Percentiles rank a stretch among this genome's conserved stretches.
phyloP scores from a whole-genome alignment of 2,888 invertebrate genomes.

The Toxonevra muliebris region DNA sequence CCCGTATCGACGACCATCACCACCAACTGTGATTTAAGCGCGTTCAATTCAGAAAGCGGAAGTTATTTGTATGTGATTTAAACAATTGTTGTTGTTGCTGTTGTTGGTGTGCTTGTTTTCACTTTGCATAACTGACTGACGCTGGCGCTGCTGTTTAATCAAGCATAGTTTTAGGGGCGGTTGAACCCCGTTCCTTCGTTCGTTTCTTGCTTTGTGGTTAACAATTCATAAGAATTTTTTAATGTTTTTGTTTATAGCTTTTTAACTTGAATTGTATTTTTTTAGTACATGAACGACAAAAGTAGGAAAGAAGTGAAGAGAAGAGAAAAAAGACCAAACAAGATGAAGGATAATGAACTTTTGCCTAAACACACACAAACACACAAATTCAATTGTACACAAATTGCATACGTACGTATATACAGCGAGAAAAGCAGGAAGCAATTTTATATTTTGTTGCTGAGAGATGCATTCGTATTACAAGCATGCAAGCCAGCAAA shows the following conservation, averaged over 20 bases:
- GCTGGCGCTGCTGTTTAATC: not conserved
- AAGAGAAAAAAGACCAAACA: not conserved
- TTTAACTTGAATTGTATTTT: not conserved
- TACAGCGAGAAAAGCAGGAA: not conserved
- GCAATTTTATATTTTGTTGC: not conserved
- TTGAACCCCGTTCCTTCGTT: conserved; percentile 5
- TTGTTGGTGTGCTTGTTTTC: too few species aligned
- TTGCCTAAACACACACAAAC: conserved; percentile 26
- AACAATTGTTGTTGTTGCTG: too few species aligned
- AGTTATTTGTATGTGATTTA: too few species aligned
- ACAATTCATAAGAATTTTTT: conserved; percentile 53
- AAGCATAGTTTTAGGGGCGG: conserved; percentile 25
- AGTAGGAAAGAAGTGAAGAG: conserved; percentile 4
- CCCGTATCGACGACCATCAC: not conserved
- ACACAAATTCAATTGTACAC: conserved; percentile 7
- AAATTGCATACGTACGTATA: not conserved
- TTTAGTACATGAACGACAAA: not conserved
- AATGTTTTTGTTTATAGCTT: not conserved
- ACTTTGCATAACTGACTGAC: too few species aligned
- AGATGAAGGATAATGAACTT: conserved; percentile 55
- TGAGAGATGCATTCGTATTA: not conserved
- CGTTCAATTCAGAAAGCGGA: too few species aligned
- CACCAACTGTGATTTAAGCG: conserved; percentile 28
- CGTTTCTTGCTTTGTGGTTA: conserved; percentile 54
- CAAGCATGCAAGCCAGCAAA: too few species aligned